Base-by-base conservation (phyloP, 53 echinoderm and acorn worm genomes). In the Mesocentrotus franciscanus region DNA sequence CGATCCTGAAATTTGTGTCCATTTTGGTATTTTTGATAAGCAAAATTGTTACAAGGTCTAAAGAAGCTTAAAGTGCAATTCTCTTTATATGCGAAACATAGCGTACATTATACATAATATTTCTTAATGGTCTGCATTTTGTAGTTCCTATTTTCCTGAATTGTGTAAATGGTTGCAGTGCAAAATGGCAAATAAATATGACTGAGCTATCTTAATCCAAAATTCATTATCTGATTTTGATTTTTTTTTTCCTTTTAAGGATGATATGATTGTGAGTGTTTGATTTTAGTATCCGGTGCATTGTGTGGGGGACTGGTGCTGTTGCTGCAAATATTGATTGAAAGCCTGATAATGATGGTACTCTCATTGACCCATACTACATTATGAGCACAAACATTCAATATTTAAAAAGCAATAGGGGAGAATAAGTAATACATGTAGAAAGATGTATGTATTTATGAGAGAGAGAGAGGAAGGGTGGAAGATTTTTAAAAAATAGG, bases 81-180 rank as follows among this genome's bases (percentile, higher is more conserved):
- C 60, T 33, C 66, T 66, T 1, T 35, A 64, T 81, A 59, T 87
- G 87, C 34, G 87, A 57, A 87, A 57, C 81, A 36, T 79, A 64
- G 20, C 32, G 11, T 75, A 85, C 87, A 58, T 58, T 59, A 29
- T n/a, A 27, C 57, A 26, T 87, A 87, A 87, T 87, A 87, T 27
- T 87, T 87, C 87, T 1, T 26, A 87, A 57, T 58, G 32, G 58
- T 87, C 58, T 87, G 87, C 1, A 10, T 58, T 58, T 57, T 59
- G 22, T 64, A 20, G 3, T 29, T 58, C 27, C 87, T 87, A 26
- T 16, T 91, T 66, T 66, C 68, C 91, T 68, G 91, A 91, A 66
- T 64, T 91, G 91, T 91, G 66, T 66, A 91, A 90, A 91, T 91
- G 91, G 36, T 91, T 91, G 91, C 91, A 91, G 91, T 91, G 91